Evolutionary conservation across 2,888 invertebrate genomes (phyloP).

Genomic region (Boloria selene): DNA sequence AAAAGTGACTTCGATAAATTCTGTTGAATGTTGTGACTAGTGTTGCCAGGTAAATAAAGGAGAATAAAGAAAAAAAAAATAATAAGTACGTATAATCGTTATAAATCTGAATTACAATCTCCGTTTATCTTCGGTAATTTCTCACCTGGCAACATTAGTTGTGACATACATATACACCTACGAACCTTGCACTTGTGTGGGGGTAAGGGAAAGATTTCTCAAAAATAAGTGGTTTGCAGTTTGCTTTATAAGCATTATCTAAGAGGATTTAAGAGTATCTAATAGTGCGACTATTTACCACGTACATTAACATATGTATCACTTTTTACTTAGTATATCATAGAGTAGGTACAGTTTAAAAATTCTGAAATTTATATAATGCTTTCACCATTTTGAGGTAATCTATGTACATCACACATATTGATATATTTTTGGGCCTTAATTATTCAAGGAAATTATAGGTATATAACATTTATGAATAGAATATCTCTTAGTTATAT

Average conservation of each 20-base stretch:
- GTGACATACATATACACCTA: slow-evolving; percentile 45
- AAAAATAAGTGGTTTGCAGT: slow-evolving; percentile 46
- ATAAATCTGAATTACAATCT: not conserved
- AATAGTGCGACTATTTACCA: slow-evolving; percentile 31
- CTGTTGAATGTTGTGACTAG: slow-evolving; percentile 46
- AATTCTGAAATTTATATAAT: slow-evolving; percentile 24
- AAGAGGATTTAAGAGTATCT: slow-evolving; percentile 20
- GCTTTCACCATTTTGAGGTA: slow-evolving; percentile 31
- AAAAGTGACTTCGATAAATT: slow-evolving; percentile 44
- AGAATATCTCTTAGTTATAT: slow-evolving; percentile 26
- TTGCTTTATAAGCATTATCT: slow-evolving; percentile 58
- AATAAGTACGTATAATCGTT: no score
- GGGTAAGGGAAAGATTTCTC: slow-evolving; percentile 62
- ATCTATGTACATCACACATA: slow-evolving; percentile 31
- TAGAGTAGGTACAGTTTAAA: slow-evolving; percentile 16
- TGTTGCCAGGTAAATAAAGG: slow-evolving; percentile 15
- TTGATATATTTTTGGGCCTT: slow-evolving; percentile 31
- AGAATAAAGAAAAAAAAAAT: slow-evolving; percentile 18
- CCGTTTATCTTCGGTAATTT: slow-evolving; percentile 33
- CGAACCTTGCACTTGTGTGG: slow-evolving; percentile 63
- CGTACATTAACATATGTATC: slow-evolving; percentile 28
- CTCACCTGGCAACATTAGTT: slow-evolving; percentile 40
- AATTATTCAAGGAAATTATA: slow-evolving; percentile 24
- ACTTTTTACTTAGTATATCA: slow-evolving; percentile 20
- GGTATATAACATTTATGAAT: slow-evolving; percentile 26